Conservation (phyloP, 2,888 invertebrate species). For the Trissolcus japonicus region DNA sequence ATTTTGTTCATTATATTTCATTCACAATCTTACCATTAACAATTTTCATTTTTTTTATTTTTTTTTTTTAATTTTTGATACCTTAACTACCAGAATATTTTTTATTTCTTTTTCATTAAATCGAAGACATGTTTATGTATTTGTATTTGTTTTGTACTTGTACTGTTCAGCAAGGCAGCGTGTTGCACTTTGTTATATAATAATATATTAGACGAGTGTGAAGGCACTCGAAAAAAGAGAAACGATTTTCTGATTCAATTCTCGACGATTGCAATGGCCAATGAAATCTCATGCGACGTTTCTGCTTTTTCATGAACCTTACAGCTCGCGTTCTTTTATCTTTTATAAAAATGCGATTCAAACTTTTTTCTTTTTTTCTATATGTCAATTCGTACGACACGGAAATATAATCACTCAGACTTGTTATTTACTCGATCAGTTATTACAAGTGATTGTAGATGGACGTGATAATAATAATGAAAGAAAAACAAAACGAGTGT, state of each 20-base stretch:
- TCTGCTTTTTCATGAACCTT: conserved; percentile 41
- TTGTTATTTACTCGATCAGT: conserved; percentile 24
- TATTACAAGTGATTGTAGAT: conserved; percentile 44
- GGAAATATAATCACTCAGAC: conserved; percentile 41
- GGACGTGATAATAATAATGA: conserved; percentile 39
- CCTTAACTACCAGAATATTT: conserved; percentile 75
- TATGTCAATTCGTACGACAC: conserved; percentile 25
- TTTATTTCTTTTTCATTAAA: conserved; percentile 71
- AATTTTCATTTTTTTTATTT: conserved; percentile 61
- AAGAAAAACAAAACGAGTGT: conserved; percentile 23
- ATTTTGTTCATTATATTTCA: conserved; percentile 13
- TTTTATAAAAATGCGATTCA: conserved; percentile 46
- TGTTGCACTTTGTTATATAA: conserved; percentile 76
- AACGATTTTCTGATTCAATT: conserved; percentile 26
- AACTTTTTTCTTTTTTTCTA: conserved; percentile 32
- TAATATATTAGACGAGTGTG: conserved; percentile 73
- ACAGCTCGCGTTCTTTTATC: conserved; percentile 27
- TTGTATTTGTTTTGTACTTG: conserved; percentile 77
- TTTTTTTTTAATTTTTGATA: conserved; percentile 62
- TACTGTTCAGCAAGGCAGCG: conserved; percentile 77
- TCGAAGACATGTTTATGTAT: conserved; percentile 76
- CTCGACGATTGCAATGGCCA: conserved; percentile 3
- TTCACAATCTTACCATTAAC: conserved; percentile 66
- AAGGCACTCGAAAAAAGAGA: conserved; percentile 70
- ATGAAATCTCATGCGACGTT: conserved; percentile 8